phyloP scores from a whole-genome alignment of 2,113 vertebrate species.

The Paramormyrops kingsleyae region DNA sequence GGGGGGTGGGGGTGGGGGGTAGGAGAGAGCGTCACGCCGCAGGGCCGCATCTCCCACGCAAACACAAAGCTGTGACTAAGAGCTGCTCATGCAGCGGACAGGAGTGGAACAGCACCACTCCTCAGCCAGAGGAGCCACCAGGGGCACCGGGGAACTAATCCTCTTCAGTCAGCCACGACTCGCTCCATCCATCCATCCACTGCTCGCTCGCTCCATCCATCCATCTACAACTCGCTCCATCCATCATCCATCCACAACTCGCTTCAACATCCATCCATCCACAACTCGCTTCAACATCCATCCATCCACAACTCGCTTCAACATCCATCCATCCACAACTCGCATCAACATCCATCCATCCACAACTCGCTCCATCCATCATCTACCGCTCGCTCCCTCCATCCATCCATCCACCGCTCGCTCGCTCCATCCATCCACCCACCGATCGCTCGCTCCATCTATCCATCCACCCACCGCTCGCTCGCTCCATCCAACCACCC shows the following conservation, averaged over 20 bases:
- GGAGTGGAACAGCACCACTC: neutral
- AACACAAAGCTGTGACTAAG: neutral
- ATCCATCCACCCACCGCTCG: no score
- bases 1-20: constrained; percentile 22
- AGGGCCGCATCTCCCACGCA: neutral
- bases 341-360: no score
- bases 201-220: neutral
- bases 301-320: no score
- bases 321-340: no score
- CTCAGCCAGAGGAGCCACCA: neutral
- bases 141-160: neutral
- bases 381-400: neutral
- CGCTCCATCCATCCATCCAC: neutral
- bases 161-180: neutral
- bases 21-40: neutral
- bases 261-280: no score
- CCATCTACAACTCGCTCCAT: no score
- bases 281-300: no score
- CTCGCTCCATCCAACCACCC: neutral
- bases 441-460: no score
- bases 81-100: neutral
- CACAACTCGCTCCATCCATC: no score
- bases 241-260: no score
- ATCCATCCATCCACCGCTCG: neutral
- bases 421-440: neutral